Percentiles rank a stretch among this genome's conserved stretches.
phyloP scores from a whole-genome alignment of 1,140 invertebrate genomes.

The Orius insidiosus region DNA sequence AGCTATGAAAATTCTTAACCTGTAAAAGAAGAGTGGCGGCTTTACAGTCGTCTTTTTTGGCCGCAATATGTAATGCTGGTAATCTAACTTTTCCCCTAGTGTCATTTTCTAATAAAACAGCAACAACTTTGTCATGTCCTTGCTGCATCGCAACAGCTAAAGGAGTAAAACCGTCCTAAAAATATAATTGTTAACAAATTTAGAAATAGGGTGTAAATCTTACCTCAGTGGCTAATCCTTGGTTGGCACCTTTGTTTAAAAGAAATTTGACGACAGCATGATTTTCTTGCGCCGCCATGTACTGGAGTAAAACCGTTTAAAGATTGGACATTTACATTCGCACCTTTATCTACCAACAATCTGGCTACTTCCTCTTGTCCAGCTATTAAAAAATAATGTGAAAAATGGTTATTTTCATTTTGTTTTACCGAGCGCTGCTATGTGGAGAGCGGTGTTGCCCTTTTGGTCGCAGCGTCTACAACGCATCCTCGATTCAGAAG shows the following conservation, averaged over 20 bases:
- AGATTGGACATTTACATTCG: slow-evolving; percentile 91
- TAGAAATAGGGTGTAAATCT: no score
- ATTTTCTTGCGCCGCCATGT: slow-evolving; percentile 99
- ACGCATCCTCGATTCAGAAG: slow-evolving; percentile 75
- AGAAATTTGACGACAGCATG: slow-evolving; percentile 88
- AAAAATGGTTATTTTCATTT: background rate
- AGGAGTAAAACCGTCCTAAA: slow-evolving; percentile 92
- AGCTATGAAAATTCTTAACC: slow-evolving; percentile 25
- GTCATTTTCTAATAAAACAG: slow-evolving; percentile 88
- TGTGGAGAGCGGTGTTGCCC: slow-evolving; percentile 97
- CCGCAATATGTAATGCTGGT: slow-evolving; percentile 91
- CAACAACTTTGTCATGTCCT: slow-evolving; percentile 94
- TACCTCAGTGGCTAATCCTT: slow-evolving; percentile 90
- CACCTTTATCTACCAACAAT: slow-evolving; percentile 71
- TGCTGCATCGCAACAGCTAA: slow-evolving; percentile 97
- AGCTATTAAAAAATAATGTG: slow-evolving; percentile 34
- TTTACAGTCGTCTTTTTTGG: slow-evolving; percentile 97
- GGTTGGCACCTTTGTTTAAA: slow-evolving; percentile 84
- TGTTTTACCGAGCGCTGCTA: slow-evolving; percentile 74
- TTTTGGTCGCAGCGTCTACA: slow-evolving; percentile 98
- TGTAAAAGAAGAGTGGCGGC: slow-evolving; percentile 79
- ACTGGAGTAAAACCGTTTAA: slow-evolving; percentile 95
- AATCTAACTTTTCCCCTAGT: slow-evolving; percentile 78
- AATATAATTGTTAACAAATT: slow-evolving; percentile 16
- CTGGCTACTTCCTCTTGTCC: slow-evolving; percentile 90